Evolutionary conservation across 2,113 vertebrate genomes (phyloP), one percentile per base, ranked within the genome.

Genomic region (Symphodus melops): DNA sequence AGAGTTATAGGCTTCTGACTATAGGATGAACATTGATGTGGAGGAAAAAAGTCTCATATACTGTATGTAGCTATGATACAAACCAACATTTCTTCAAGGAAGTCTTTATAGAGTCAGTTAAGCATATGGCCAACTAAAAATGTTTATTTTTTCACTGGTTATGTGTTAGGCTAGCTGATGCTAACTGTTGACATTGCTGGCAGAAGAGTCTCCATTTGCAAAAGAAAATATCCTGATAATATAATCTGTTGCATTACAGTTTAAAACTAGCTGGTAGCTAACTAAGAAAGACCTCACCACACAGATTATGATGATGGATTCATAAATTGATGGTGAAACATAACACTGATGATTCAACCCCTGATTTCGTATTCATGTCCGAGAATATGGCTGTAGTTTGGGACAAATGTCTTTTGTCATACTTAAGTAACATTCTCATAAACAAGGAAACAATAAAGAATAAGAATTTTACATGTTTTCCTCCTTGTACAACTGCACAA

Each of bases 171-270:
- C 19, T 14, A 55, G 20, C 28, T 16, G 6, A 65, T 46, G 48
- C n/a, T 49, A 11, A 55, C 39, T 65, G 39, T 66, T 65, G 28
- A 53, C 17, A 48, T 49, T 72, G 16, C 19, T 12, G 63, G 37
- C n/a, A 69, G 37, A 39, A 1, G 19, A 44, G 41, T 41, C 12
- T 52, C 28, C 9, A 53, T 21, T 23, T 8, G 33, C 44, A 21
- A 19, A 23, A 25, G 2, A 12, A 52, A 53, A n/a, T n/a, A n/a
- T 37, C 2, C 3, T 39, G 10, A 37, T 4, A 16, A n/a, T 59
- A 19, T 20, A 19, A 36, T 41, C 28, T 33, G 28, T 33, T 41
- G 9, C 11, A 5, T 10, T 3, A 41, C 39, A 41, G 39, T 5
- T 41, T 41, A 41, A 41, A 41, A 41, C 39, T 41, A 41, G 39